A percentile compares a stretch with the other conserved stretches of the same genome.
These are phyloP conservation scores for Lasioglossum albipes DNA, from an alignment of 1,140 invertebrate genomes.

Conservation along the genomic window DNA sequence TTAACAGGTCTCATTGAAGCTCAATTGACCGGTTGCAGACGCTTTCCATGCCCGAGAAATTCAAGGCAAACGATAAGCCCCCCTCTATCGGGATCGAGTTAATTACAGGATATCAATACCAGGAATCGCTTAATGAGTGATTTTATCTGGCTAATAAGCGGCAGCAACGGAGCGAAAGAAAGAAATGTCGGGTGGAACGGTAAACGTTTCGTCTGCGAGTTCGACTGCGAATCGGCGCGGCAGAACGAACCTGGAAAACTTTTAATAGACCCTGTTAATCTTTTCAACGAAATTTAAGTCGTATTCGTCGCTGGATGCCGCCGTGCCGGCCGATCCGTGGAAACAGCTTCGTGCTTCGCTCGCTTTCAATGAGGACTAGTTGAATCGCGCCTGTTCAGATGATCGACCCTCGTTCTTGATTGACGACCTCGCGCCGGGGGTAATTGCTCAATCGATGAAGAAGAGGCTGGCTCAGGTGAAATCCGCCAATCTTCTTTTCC, in stretches of 20 bases:
- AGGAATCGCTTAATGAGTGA: not conserved
- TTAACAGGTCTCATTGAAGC: too few relatives aligned
- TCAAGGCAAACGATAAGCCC: not conserved
- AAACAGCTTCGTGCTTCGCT: slow-evolving; percentile 29
- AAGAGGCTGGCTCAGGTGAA: slow-evolving; percentile 30
- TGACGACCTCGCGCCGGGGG: slow-evolving; percentile 32
- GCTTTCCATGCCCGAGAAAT: not conserved
- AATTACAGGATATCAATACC: slow-evolving; percentile 38
- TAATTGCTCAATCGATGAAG: slow-evolving; percentile 56
- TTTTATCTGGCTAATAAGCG: slow-evolving; percentile 5
- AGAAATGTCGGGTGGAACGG: not conserved
- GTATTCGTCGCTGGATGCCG: not conserved
- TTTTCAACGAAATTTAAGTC: slow-evolving; percentile 17
- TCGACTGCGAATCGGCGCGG: not conserved
- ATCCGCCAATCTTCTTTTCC: slow-evolving; percentile 37
- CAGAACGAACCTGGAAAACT: not conserved
- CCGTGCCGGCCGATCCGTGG: not conserved
- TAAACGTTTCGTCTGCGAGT: too few relatives aligned
- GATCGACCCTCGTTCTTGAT: slow-evolving; percentile 29
- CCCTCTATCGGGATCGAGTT: slow-evolving; percentile 16
- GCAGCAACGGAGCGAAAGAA: not conserved
- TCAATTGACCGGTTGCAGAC: not conserved
- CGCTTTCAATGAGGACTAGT: slow-evolving; percentile 28
- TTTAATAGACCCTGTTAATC: slow-evolving; percentile 17
- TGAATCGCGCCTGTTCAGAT: slow-evolving; percentile 30